phyloP scores from a whole-genome alignment of 2,797 vertebrate species.

The Craterocephalus amniculus region DNA sequence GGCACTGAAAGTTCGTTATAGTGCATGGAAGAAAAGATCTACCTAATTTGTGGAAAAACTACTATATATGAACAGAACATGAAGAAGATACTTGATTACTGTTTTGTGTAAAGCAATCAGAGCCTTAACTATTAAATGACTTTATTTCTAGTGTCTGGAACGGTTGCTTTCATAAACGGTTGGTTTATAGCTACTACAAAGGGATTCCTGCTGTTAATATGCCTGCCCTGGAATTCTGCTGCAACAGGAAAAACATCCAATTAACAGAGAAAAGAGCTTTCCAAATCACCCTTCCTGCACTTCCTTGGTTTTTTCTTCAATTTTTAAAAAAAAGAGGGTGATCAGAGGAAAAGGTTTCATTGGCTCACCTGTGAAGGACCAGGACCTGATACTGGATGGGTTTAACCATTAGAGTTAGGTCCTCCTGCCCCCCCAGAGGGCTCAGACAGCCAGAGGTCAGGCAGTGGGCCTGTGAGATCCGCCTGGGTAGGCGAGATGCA shows the following conservation, averaged over 20 bases:
- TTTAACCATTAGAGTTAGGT: constrained; percentile 63
- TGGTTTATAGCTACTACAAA: no score
- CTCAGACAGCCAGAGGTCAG: constrained; percentile 68
- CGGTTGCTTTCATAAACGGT: no score
- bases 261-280: neutral
- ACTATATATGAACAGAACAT: neutral
- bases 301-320: no score
- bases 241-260: constrained; percentile 3
- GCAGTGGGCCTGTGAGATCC: constrained; percentile 71
- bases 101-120: neutral
- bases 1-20: no score
- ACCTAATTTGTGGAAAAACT: no score
- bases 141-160: neutral
- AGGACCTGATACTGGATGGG: constrained; percentile 75
- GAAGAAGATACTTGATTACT: neutral
- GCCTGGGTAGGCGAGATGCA: constrained; percentile 60
- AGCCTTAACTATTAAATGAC: neutral
- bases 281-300: neutral
- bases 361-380: constrained; percentile 72
- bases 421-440: constrained; percentile 48
- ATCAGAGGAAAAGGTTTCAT: no score
- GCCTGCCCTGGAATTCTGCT: neutral
- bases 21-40: neutral
- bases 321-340: neutral
- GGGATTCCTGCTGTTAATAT: neutral